Percentiles rank a stretch among this genome's conserved stretches.
Evolutionary conservation across 2,888 invertebrate genomes (phyloP).

Genomic region (Synanthedon tipuliformis): DNA sequence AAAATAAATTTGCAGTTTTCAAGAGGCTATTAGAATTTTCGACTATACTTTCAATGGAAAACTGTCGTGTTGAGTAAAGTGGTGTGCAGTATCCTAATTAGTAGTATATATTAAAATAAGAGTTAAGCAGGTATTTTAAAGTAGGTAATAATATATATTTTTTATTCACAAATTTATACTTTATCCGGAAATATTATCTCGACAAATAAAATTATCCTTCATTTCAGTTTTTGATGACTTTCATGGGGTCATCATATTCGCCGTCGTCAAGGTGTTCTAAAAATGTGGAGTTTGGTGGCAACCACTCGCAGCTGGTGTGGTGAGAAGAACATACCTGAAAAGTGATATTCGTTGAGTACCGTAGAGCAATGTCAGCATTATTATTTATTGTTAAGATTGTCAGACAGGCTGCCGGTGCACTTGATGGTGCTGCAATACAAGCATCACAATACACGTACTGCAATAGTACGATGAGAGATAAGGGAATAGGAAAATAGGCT

Average conservation of each 20-base stretch:
- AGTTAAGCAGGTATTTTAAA: background rate
- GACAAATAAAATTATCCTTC: background rate
- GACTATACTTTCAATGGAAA: too few relatives aligned
- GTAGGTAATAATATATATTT: background rate
- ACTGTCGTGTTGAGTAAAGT: too few relatives aligned
- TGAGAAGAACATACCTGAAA: slow-evolving; percentile 38
- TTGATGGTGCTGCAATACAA: too few relatives aligned
- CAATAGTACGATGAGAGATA: too few relatives aligned
- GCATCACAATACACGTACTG: too few relatives aligned
- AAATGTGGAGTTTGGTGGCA: slow-evolving; percentile 73
- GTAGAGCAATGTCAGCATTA: too few relatives aligned
- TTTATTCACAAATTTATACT: background rate
- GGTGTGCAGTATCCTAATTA: too few relatives aligned
- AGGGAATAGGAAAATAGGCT: too few relatives aligned
- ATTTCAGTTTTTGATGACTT: background rate
- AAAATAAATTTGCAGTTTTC: too few relatives aligned
- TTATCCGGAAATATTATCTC: background rate
- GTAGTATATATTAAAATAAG: background rate
- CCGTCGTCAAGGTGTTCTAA: slow-evolving; percentile 33
- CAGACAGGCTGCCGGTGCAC: too few relatives aligned
- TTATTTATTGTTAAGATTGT: too few relatives aligned
- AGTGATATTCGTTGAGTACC: background rate
- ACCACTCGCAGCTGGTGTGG: slow-evolving; percentile 58
- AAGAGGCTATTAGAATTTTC: too few relatives aligned
- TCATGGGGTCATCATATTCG: slow-evolving; percentile 11